Base-by-base conservation (phyloP, 1,140 invertebrate genomes). In the Drosophila mayri region DNA sequence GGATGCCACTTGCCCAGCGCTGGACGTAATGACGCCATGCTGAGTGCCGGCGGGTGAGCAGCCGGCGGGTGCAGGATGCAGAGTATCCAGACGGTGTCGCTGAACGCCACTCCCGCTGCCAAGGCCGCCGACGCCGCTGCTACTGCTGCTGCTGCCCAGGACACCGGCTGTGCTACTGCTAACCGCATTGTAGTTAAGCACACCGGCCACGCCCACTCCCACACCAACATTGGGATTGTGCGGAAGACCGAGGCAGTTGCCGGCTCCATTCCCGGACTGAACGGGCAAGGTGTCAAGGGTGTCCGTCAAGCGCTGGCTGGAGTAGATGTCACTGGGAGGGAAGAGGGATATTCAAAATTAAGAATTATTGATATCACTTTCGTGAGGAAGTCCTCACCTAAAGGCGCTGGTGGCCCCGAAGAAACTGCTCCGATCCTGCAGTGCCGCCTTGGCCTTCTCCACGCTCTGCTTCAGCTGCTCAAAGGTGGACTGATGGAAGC, bases 381-480 rank as follows among this genome's bases (percentile, higher is more conserved):
- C 2, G 9, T 14, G 0, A 11, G 2, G 1, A 22, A 7, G 1
- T 25, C 4, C 68, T 63, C 44, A 93, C 92, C 92, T 93, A 55
- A 93, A 93, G 10, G 92, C 92, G 66, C 92, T 93, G 54, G 81
- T 84, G 20, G 92, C 91, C 0, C 91, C 92, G 41, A 93, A 92
- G 68, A 93, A 93, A 54, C 71, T 83, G 52, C 85, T 92, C 32
- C 92, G 88, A 91, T 95, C 95, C 91, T 95, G 95, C 46, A 97
- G 93, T 0, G 96, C 97, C 9, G 97, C 97, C 91, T 98, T 98
- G 12, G 97, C 97, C 92, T 97, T 97, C 90, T 97, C 97, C 28
- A 97, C 96, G 80, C 96, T 97, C 86, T 98, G 97, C 81, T 97
- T 98, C 20, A 97, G 94, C 90, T 97, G 96, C 90, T 97, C 96